Base-by-base conservation (phyloP, 2,888 invertebrate genomes). In the Hydroisotoma schaefferi region DNA sequence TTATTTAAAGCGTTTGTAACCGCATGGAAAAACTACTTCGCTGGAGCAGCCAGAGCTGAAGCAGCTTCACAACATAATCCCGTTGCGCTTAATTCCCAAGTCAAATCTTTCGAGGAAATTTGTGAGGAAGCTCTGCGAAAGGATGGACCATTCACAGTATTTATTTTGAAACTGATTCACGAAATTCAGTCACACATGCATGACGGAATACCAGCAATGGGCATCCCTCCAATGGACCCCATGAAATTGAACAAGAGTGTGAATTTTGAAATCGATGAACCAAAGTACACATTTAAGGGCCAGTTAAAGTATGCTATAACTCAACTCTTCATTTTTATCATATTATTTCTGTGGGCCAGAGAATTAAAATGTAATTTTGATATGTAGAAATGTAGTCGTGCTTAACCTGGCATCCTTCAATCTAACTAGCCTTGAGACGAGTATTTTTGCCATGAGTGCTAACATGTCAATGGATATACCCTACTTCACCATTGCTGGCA, bases 201-300 rank as follows among this genome's bases (percentile, higher is more conserved):
- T 33, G 44, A 27, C 5, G 63, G 63, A 2, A 63, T 63, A 10
- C 63, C 63, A 2, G 29, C 52, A 5, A 27, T 63, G 12, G 55
- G 52, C 15, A 67, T 67, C 15, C 67, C 67, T 0, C 63, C 63
- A 0, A 38, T 67, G 1, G 67, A 67, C 37, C 67, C 67, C 0
- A 25, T 67, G 1, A 23, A 38, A 0, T 18, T 65, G 1, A 10
- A 23, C 1, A 44, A 61, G 20, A 26, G 25, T 8, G 20, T 6
- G 4, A 28, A 55, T 10, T 29, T 22, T 10, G 29, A 56, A 5
- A 23, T 44, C 12, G 55, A 59, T 20, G 33, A 25, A 1, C 28
- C 53, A 23, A 51, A 59, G 47, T 59, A 43, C 27, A 56, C 55
- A 12, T 4, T 56, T 2, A 25, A 28, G 1, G 63, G 59, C 1